phyloP scores from a whole-genome alignment of 2,113 vertebrate genomes.

The human region DNA sequence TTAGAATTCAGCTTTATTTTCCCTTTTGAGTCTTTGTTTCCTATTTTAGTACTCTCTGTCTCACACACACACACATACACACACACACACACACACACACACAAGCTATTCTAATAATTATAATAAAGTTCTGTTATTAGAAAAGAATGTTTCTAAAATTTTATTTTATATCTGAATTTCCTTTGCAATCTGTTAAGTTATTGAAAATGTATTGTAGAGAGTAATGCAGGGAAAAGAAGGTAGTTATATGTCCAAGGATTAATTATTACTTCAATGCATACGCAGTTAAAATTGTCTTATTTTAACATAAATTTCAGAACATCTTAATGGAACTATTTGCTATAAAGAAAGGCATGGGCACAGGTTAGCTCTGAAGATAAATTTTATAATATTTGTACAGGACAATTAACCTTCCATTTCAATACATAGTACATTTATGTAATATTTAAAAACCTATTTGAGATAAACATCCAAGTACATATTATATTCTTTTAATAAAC shows the following conservation, averaged over 20 bases:
- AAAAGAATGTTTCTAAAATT: background rate
- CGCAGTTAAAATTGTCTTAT: background rate
- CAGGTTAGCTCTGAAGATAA: background rate
- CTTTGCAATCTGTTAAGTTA: background rate
- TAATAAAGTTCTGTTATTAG: background rate
- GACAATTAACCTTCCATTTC: background rate
- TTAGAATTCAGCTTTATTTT: background rate
- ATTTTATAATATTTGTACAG: background rate
- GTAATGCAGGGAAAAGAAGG: background rate
- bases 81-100: background rate
- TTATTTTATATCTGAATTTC: background rate
- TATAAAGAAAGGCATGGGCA: background rate
- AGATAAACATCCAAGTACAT: background rate
- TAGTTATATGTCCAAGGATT: background rate
- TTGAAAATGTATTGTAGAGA: background rate
- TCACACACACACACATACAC: background rate
- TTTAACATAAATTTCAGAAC: background rate
- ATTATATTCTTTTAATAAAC: background rate
- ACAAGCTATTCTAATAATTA: background rate
- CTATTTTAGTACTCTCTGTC: background rate
- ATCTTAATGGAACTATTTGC: constrained; percentile 9
- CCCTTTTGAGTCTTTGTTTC: background rate
- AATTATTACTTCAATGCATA: background rate
- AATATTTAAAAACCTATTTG: constrained; percentile 19
- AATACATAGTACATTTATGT: background rate